A percentile compares a stretch with the other conserved stretches of the same genome.
These are phyloP conservation scores for Ectobius pallidus DNA, from an alignment of 2,888 invertebrate genomes.

Conservation along the genomic window DNA sequence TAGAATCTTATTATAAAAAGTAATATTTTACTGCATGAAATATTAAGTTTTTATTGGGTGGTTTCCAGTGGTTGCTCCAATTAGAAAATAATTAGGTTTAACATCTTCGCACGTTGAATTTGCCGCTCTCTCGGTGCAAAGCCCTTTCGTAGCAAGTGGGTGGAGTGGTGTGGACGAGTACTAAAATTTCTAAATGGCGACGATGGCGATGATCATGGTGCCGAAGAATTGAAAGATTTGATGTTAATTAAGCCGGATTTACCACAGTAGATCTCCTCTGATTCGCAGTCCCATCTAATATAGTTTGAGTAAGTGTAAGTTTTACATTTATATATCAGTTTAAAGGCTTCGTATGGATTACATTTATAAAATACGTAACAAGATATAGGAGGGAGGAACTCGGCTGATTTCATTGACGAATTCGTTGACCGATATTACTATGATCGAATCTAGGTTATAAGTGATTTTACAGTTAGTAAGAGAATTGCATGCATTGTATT, in stretches of 20 bases:
- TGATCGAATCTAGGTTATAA: not conserved
- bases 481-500: too few species aligned
- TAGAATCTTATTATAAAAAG: too few species aligned
- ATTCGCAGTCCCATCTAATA: slow-evolving; percentile 16
- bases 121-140: slow-evolving; percentile 26
- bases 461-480: too few species aligned
- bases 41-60: too few species aligned
- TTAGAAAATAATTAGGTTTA: too few species aligned
- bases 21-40: too few species aligned
- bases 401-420: not conserved
- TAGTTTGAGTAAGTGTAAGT: not conserved
- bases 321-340: not conserved
- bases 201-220: slow-evolving; percentile 18
- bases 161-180: slow-evolving; percentile 29
- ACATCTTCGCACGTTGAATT: not conserved
- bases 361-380: not conserved
- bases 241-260: slow-evolving; percentile 27
- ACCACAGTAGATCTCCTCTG: slow-evolving; percentile 13
- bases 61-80: too few species aligned
- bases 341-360: not conserved
- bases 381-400: slow-evolving; percentile 9
- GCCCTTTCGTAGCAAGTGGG: slow-evolving; percentile 39
- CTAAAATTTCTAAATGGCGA: slow-evolving; percentile 40
- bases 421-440: not conserved
- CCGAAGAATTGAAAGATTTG: slow-evolving; percentile 24